Evolutionary conservation across 2,888 invertebrate genomes (phyloP).

Genomic region (Spicauda simplicius): DNA sequence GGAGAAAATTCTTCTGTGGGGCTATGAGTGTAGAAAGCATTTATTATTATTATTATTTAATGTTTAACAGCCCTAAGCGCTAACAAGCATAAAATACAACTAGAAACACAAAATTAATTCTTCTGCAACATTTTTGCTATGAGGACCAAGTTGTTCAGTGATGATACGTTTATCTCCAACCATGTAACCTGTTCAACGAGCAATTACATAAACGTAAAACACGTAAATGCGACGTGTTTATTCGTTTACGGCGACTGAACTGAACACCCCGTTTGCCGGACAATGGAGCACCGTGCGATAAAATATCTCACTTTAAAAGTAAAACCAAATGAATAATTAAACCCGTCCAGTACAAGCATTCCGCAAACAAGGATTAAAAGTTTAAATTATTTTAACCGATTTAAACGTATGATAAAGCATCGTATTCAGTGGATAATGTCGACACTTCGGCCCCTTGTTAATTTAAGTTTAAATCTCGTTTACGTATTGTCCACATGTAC

Average conservation of each 20-base stretch:
- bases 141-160: background rate
- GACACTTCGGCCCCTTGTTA: slow-evolving; percentile 57
- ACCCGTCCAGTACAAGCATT: slow-evolving; percentile 14
- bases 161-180: background rate
- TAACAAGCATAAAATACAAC: too few species aligned
- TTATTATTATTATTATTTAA: too few species aligned
- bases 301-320: slow-evolving; percentile 29
- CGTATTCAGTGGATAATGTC: slow-evolving; percentile 49
- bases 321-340: slow-evolving; percentile 40
- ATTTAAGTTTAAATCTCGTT: slow-evolving; percentile 67
- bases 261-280: slow-evolving; percentile 28
- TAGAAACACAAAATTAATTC: too few species aligned
- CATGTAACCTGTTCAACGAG: slow-evolving; percentile 16
- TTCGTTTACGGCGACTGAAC: slow-evolving; percentile 29
- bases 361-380: slow-evolving; percentile 67
- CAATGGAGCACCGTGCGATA: slow-evolving; percentile 21
- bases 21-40: too few species aligned
- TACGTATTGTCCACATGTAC: slow-evolving; percentile 42
- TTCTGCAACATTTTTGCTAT: background rate
- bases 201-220: slow-evolving; percentile 32
- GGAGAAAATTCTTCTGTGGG: too few species aligned
- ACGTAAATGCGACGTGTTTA: slow-evolving; percentile 15
- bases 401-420: slow-evolving; percentile 67
- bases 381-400: slow-evolving; percentile 75
- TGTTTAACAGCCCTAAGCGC: too few species aligned